Percentiles rank a stretch among this genome's conserved stretches.
These are phyloP conservation scores for Plestiodon gilberti DNA, from an alignment of 2,113 vertebrate genomes.

Conservation along the genomic window DNA sequence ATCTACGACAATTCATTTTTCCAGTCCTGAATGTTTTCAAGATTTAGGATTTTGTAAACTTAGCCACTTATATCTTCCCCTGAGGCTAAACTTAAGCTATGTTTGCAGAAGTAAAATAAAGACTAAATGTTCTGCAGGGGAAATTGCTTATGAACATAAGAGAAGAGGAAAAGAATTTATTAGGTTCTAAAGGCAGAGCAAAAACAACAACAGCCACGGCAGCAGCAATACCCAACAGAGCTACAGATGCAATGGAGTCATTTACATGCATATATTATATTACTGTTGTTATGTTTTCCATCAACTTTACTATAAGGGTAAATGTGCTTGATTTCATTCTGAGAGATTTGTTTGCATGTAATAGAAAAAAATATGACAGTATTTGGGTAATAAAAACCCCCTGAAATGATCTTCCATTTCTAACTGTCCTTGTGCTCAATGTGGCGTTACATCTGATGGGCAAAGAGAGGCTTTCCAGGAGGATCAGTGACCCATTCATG, in stretches of 20 bases:
- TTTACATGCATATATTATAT: slow-evolving; percentile 26
- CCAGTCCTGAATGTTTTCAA: slow-evolving; percentile 36
- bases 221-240: slow-evolving; percentile 4
- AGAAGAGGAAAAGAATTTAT: slow-evolving; percentile 9
- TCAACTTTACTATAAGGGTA: slow-evolving; percentile 16
- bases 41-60: slow-evolving; percentile 38
- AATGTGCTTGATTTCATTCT: slow-evolving; percentile 28
- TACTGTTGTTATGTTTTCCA: slow-evolving; percentile 30
- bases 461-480: not conserved
- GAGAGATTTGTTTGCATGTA: slow-evolving; percentile 11
- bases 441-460: not conserved
- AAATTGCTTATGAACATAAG: slow-evolving; percentile 30
- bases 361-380: slow-evolving; percentile 2
- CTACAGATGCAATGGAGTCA: not conserved
- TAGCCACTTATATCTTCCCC: slow-evolving; percentile 35
- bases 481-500: not conserved
- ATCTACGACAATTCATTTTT: slow-evolving; percentile 31
- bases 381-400: not conserved
- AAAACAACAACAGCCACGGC: slow-evolving; percentile 23
- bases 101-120: slow-evolving; percentile 23
- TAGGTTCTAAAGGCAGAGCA: slow-evolving; percentile 44
- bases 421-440: not conserved
- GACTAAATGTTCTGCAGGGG: slow-evolving; percentile 19
- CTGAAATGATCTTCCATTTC: not conserved
- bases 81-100: slow-evolving; percentile 34